phyloP scores from a whole-genome alignment of 2,797 vertebrate genomes.

The Poecilia picta region DNA sequence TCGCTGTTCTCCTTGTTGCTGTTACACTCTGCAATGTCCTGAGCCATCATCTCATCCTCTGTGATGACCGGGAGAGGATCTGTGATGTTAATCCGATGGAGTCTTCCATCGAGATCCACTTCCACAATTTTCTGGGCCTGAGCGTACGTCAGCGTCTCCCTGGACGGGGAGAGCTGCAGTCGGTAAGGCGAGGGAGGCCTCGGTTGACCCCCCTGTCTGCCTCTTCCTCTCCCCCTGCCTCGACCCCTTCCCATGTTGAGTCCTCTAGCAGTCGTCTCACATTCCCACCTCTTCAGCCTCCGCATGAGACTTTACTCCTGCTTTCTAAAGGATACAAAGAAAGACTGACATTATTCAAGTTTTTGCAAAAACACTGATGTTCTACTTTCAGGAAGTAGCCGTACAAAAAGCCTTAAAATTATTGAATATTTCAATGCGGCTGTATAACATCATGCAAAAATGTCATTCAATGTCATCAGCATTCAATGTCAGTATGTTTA shows the following conservation, averaged over 20 bases:
- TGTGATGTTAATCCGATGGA: conserved; percentile 95
- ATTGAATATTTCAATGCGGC: neutral
- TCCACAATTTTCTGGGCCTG: conserved; percentile 98
- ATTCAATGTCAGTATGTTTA: neutral
- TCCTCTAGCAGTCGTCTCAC: conserved; percentile 78
- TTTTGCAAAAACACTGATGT: neutral
- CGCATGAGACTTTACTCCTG: conserved; percentile 81
- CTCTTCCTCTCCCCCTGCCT: conserved; percentile 82
- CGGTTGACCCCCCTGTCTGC: conserved; percentile 80
- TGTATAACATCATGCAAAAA: neutral
- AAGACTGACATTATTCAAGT: conserved; percentile 3
- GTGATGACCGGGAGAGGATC: conserved; percentile 94
- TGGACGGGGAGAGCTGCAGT: conserved; percentile 89
- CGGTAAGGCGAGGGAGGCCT: conserved; percentile 92
- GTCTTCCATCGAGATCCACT: conserved; percentile 94
- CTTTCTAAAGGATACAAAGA: conserved; percentile 42
- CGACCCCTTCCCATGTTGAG: conserved; percentile 77
- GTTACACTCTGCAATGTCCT: conserved; percentile 97
- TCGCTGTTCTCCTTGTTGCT: conserved; percentile 99
- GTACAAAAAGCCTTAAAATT: neutral
- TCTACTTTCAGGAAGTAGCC: conserved; percentile 5
- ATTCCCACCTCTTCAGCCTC: conserved; percentile 86
- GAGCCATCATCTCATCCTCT: conserved; percentile 95
- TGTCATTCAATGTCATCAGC: neutral
- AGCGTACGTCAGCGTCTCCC: conserved; percentile 94